Conservation (phyloP, 2,888 invertebrate genomes). For the Mesorhabditis spiculigera region DNA sequence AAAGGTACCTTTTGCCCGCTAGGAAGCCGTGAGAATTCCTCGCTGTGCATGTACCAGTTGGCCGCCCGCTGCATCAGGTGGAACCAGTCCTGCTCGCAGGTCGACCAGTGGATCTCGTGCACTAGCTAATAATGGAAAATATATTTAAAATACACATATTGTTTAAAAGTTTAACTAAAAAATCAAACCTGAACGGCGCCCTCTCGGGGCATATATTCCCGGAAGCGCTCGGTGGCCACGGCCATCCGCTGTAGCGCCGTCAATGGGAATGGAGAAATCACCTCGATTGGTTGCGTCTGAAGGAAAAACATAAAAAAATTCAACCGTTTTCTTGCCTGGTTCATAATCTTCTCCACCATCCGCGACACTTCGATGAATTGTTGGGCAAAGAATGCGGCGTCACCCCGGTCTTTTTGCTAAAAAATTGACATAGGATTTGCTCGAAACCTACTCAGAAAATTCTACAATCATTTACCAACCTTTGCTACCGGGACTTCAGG, state of each 20-base stretch:
- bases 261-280: conserved; percentile 4
- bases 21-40: not conserved
- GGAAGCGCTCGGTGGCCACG: not conserved
- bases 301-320: not conserved
- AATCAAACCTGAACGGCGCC: not conserved
- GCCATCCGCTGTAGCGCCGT: not conserved
- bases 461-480: no score
- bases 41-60: not conserved
- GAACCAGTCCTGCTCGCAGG: not conserved
- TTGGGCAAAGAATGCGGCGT: no score
- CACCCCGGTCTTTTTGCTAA: no score
- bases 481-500: no score
- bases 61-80: not conserved
- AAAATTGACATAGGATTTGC: no score
- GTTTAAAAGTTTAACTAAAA: no score
- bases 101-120: not conserved
- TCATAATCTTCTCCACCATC: no score
- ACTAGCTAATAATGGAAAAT: not conserved
- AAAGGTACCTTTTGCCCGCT: not conserved
- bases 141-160: no score
- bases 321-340: no score
- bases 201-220: not conserved
- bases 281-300: not conserved
- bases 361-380: no score
- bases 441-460: no score